A percentile compares a stretch with the other conserved stretches of the same genome.
Evolutionary conservation across 2,113 vertebrate species (phyloP).

Genomic region (Gambusia affinis): DNA sequence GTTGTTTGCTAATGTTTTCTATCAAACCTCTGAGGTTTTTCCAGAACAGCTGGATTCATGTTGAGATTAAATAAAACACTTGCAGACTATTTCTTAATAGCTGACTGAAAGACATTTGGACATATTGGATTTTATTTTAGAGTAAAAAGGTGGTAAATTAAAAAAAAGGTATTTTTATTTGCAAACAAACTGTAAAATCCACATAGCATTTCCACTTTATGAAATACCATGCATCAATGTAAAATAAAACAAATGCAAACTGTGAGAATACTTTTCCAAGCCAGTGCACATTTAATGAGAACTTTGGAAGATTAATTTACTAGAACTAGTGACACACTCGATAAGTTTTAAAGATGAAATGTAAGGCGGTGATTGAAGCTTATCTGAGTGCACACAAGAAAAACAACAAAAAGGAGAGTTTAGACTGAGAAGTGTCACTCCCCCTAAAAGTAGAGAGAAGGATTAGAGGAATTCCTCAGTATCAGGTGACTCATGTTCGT

Average conservation of each 20-base stretch:
- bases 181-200: not conserved
- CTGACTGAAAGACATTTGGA: not conserved
- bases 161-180: not conserved
- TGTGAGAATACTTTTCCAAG: not conserved
- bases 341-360: slow-evolving; percentile 39
- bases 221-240: not conserved
- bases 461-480: slow-evolving; percentile 80
- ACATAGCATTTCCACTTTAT: not conserved
- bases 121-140: not conserved
- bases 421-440: slow-evolving; percentile 66
- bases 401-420: slow-evolving; percentile 64
- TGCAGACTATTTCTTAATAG: not conserved
- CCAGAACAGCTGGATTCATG: not conserved
- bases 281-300: not conserved
- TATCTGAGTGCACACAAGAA: slow-evolving; percentile 55
- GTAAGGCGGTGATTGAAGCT: slow-evolving; percentile 40
- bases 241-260: not conserved
- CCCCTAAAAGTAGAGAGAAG: slow-evolving; percentile 61
- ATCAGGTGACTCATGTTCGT: slow-evolving; percentile 81
- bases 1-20: not conserved
- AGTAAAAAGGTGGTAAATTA: not conserved
- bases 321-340: not conserved
- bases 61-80: not conserved
- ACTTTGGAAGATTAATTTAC: not conserved
- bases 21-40: not conserved